These are phyloP conservation scores for Solen grandis DNA, from an alignment of 1,140 invertebrate genomes.

Conservation along the genomic window DNA sequence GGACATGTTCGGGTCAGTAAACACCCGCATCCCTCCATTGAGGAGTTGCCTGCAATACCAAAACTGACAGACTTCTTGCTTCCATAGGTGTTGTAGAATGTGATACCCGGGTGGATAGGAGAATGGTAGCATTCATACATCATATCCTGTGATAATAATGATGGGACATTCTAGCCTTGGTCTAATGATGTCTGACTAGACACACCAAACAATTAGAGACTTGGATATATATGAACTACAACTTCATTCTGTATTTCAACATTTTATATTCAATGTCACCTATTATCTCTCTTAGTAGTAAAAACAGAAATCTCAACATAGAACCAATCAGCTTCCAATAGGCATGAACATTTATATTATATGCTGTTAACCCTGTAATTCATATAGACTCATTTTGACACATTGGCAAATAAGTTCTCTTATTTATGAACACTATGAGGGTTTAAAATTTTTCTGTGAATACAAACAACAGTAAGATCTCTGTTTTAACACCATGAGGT, in stretches of 20 bases:
- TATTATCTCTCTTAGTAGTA: background rate
- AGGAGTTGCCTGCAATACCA: constrained; percentile 53
- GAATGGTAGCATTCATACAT: constrained; percentile 64
- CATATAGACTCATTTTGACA: no score
- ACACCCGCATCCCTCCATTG: constrained; percentile 65
- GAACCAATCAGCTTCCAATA: background rate
- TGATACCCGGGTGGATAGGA: constrained; percentile 45
- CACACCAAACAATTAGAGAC: background rate
- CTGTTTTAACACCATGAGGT: no score
- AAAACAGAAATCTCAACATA: background rate
- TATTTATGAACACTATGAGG: no score
- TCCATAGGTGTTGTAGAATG: constrained; percentile 47
- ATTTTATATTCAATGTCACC: background rate
- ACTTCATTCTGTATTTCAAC: background rate
- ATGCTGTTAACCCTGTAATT: no score
- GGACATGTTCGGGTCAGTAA: constrained; percentile 63
- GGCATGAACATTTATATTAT: no score
- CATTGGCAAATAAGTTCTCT: no score
- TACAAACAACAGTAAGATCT: no score
- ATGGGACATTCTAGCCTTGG: no score
- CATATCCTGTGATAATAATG: constrained; percentile 58
- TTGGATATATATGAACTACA: background rate
- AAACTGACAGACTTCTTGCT: constrained; percentile 56
- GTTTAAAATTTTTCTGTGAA: no score
- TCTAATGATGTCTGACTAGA: no score